phyloP scores from a whole-genome alignment of 64 coral and sea anemone genomes.

The Pocillopora verrucosa region DNA sequence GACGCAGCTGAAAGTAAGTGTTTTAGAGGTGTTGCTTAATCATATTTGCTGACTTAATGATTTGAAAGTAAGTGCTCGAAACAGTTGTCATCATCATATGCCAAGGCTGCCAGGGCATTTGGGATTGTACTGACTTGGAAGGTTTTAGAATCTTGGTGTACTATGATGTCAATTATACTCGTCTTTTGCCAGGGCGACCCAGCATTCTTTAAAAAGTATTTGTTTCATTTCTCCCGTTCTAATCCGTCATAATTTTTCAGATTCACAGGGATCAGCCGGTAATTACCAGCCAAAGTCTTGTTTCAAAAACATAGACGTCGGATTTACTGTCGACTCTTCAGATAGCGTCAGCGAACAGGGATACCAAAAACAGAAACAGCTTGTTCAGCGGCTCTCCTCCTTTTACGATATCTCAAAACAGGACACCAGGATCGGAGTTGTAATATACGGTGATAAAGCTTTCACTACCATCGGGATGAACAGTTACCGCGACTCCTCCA shows the following conservation, averaged over 20 bases:
- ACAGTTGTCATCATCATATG: too few relatives aligned
- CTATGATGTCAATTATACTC: too few relatives aligned
- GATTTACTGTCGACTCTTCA: slow-evolving; percentile 66
- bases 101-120: too few relatives aligned
- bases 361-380: slow-evolving; percentile 58
- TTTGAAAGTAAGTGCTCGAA: too few relatives aligned
- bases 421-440: slow-evolving; percentile 47
- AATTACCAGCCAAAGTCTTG: neutral
- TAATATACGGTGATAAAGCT: slow-evolving; percentile 57
- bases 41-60: too few relatives aligned
- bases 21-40: neutral
- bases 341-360: slow-evolving; percentile 8
- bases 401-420: slow-evolving; percentile 37
- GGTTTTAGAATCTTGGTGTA: too few relatives aligned
- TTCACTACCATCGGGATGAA: neutral
- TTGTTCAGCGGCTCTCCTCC: slow-evolving; percentile 49
- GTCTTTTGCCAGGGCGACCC: too few relatives aligned
- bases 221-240: too few relatives aligned
- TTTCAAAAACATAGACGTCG: slow-evolving; percentile 60
- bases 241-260: neutral
- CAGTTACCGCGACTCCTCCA: neutral
- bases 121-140: too few relatives aligned
- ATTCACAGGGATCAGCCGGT: slow-evolving; percentile 29
- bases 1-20: slow-evolving; percentile 41
- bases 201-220: too few relatives aligned